phyloP scores from a whole-genome alignment of 2,113 vertebrate genomes.

The Solea solea region DNA sequence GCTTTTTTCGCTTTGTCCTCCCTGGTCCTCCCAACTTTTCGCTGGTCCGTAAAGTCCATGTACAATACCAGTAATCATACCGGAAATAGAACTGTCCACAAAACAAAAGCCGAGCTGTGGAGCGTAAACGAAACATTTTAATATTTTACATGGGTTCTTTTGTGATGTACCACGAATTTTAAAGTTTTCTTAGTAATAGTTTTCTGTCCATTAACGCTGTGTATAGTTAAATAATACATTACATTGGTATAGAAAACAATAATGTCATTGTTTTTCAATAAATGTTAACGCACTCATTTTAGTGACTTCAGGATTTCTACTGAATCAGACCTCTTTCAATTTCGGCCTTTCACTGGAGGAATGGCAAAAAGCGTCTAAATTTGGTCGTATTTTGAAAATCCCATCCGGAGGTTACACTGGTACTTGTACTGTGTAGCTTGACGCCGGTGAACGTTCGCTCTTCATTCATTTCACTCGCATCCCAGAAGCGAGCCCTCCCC shows the following conservation, averaged over 20 bases:
- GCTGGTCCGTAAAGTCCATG: slow-evolving; percentile 9
- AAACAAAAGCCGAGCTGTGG: neutral
- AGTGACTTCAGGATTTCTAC: no score
- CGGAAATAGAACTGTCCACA: neutral
- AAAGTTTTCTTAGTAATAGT: no score
- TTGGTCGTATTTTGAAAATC: slow-evolving; percentile 44
- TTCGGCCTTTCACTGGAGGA: neutral
- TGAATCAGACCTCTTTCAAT: neutral
- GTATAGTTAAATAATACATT: no score
- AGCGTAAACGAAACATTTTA: no score
- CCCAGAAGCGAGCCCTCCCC: slow-evolving; percentile 68
- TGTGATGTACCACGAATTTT: no score
- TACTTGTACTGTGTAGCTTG: rapidly evolving
- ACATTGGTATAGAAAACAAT: no score
- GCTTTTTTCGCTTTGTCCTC: slow-evolving; percentile 69
- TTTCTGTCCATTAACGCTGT: neutral
- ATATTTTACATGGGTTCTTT: no score
- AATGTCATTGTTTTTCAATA: no score
- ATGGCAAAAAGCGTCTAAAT: neutral
- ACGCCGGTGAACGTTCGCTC: slow-evolving; percentile 26
- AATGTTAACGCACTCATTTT: no score
- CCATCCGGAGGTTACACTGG: rapidly evolving
- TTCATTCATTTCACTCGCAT: slow-evolving; percentile 74
- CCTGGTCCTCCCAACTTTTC: slow-evolving; percentile 73
- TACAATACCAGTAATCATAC: rapidly evolving